A percentile compares a stretch with the other conserved stretches of the same genome.
phyloP scores from a whole-genome alignment of 2,113 vertebrate genomes.

The Centropristis striata region DNA sequence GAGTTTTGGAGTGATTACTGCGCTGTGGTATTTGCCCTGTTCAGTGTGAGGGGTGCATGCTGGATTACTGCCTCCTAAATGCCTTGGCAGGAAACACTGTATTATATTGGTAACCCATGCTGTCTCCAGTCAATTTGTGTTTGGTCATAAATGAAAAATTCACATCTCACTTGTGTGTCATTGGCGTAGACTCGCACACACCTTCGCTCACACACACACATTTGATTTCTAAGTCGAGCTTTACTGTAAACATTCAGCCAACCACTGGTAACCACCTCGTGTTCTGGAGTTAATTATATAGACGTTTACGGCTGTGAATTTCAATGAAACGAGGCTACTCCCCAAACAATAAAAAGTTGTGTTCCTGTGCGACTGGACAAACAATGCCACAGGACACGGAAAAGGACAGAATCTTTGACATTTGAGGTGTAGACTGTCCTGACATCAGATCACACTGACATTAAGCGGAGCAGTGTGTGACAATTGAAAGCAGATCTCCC shows the following conservation, averaged over 20 bases:
- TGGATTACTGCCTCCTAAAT: slow-evolving; percentile 74
- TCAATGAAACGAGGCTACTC: slow-evolving; percentile 77
- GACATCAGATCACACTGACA: slow-evolving; percentile 63
- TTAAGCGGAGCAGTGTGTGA: slow-evolving; percentile 34
- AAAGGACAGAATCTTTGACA: slow-evolving; percentile 51
- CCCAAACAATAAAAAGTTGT: slow-evolving; percentile 68
- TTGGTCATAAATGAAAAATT: slow-evolving; percentile 77
- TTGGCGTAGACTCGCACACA: slow-evolving; percentile 57
- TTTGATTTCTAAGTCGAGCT: slow-evolving; percentile 74
- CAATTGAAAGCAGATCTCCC: slow-evolving; percentile 72
- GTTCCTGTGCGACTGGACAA: slow-evolving; percentile 70
- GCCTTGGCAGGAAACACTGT: slow-evolving; percentile 66
- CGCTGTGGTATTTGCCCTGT: slow-evolving; percentile 73
- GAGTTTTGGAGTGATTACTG: slow-evolving; percentile 73
- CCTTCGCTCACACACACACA: slow-evolving; percentile 20
- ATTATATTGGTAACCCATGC: slow-evolving; percentile 76
- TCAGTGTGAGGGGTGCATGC: slow-evolving; percentile 55
- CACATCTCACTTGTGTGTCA: slow-evolving; percentile 69
- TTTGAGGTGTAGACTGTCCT: slow-evolving; percentile 57
- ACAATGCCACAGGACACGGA: slow-evolving; percentile 67
- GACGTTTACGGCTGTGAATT: slow-evolving; percentile 79
- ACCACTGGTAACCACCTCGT: slow-evolving; percentile 74
- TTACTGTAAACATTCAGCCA: slow-evolving; percentile 80
- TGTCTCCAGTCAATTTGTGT: slow-evolving; percentile 76
- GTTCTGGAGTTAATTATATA: slow-evolving; percentile 84